Evolutionary conservation across 2,888 invertebrate genomes (phyloP), one percentile per base, ranked within the genome.

Genomic region (Cheilosia soror): DNA sequence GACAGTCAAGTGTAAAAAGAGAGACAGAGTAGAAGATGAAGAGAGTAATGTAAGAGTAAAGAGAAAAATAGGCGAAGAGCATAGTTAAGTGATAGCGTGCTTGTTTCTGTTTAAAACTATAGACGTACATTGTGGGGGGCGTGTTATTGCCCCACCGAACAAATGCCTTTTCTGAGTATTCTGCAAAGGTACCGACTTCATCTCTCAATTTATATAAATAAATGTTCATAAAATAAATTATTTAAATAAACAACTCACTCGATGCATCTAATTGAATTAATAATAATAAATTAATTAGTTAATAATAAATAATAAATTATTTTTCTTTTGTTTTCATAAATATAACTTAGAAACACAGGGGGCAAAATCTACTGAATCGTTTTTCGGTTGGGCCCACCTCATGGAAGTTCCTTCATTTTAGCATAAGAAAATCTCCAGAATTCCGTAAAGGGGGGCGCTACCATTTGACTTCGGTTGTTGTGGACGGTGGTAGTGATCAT

Each of bases 151-250:
- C 20, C 58, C 49, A 7, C 25, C 31, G 6, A 58, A 65, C 80
- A 80, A 79, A 65, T 49, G 63, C 65, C 66, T 63, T 62, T 66
- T 76, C 76, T 85, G 85, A 85, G 85, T 85, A 85, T 85, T 80
- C 65, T 77, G 71, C 63, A 62, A 88, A 90, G 89, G 89, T 90
- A 90, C 89, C 89, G 90, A 90, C 89, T 89, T 90, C 88, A 88
- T 90, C 89, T 90, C 89, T 90, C 89, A 88, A 89, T 83, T 85
- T 87, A 63, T 60, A 63, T 69, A 68, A 25, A 76, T 62, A 72
- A 53, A 77, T 77, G 49, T 65, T 73, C 31, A 73, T 75, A 63
- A 62, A 77, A 75, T 85, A 85, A 80, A 69, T 76, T 60, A 72
- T 63, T 66, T 77, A 81, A 85, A 85, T 77, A 85, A 81, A 77